These are phyloP conservation scores for Campaea margaritaria DNA, from an alignment of 2,888 invertebrate species.

Conservation along the genomic window DNA sequence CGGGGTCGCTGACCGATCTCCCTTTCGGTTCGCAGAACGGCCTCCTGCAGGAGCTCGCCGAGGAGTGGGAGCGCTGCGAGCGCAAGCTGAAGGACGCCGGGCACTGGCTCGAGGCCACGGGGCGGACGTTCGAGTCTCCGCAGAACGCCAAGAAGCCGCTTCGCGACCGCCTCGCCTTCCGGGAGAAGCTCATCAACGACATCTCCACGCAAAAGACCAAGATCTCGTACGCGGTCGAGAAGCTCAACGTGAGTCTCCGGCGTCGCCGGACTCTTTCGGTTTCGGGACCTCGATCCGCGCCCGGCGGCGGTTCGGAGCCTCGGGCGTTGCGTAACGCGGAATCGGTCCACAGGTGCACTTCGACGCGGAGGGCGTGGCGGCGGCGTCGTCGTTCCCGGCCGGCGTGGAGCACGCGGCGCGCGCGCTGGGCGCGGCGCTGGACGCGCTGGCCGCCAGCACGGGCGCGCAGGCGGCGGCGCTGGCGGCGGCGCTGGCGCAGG, in stretches of 20 bases:
- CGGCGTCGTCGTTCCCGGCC: slow-evolving; percentile 87
- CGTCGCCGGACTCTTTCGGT: background rate
- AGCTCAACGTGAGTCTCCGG: slow-evolving; percentile 89
- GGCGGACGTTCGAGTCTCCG: slow-evolving; percentile 90
- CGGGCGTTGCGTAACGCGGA: slow-evolving; percentile 90
- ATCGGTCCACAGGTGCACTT: slow-evolving; percentile 90
- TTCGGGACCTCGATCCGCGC: slow-evolving; percentile 79
- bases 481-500: slow-evolving; percentile 91
- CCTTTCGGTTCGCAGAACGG: slow-evolving; percentile 88
- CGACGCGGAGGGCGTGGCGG: slow-evolving; percentile 94
- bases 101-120: slow-evolving; percentile 95
- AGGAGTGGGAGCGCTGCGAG: slow-evolving; percentile 98
- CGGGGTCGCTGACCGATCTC: slow-evolving; percentile 9
- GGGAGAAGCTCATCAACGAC: slow-evolving; percentile 95
- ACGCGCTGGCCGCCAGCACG: slow-evolving; percentile 86
- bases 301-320: slow-evolving; percentile 87
- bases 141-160: slow-evolving; percentile 95
- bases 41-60: slow-evolving; percentile 94
- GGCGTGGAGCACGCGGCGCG: slow-evolving; percentile 90
- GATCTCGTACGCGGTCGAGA: slow-evolving; percentile 94
- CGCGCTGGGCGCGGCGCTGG: slow-evolving; percentile 88
- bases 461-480: slow-evolving; percentile 88
- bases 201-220: slow-evolving; percentile 95
- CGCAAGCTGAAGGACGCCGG: slow-evolving; percentile 96
- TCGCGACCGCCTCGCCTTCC: slow-evolving; percentile 92